Conservation (phyloP, 2,113 vertebrate species). For the Trichomycterus rosablanca region DNA sequence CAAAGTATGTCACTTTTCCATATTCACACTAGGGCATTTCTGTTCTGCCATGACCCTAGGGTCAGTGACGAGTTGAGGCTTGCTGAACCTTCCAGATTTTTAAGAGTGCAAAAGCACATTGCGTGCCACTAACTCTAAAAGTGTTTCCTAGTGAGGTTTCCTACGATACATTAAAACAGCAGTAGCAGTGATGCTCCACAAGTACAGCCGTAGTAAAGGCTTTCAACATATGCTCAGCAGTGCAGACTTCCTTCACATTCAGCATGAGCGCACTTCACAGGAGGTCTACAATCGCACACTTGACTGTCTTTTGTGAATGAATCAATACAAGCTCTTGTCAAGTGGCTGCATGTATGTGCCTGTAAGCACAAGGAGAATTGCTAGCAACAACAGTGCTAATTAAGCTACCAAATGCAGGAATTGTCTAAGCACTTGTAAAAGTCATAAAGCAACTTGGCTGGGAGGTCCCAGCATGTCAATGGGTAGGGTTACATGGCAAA, state of each 20-base stretch:
- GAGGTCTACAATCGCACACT: neutral
- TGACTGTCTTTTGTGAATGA: slow-evolving; percentile 9
- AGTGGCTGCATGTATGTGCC: neutral
- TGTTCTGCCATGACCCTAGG: slow-evolving; percentile 60
- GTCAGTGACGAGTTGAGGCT: slow-evolving; percentile 65
- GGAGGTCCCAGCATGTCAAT: neutral
- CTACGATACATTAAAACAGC: slow-evolving; percentile 13
- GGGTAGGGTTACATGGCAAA: slow-evolving; percentile 23
- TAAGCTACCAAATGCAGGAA: neutral
- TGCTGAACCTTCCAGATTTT: slow-evolving; percentile 54
- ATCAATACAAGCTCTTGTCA: slow-evolving; percentile 1
- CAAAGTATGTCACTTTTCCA: no score
- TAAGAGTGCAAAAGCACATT: no score
- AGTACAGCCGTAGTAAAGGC: neutral
- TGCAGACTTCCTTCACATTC: no score
- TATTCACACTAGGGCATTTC: slow-evolving; percentile 45
- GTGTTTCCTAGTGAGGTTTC: neutral
- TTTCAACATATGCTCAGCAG: slow-evolving; percentile 2
- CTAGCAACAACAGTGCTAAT: slow-evolving; percentile 9
- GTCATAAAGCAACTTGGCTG: neutral
- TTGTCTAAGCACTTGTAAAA: neutral
- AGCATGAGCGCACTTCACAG: neutral
- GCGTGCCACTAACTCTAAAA: no score
- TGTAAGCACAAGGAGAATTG: neutral
- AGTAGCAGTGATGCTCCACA: slow-evolving; percentile 7